A percentile compares a stretch with the other conserved stretches of the same genome.
Conservation (phyloP, 2,797 vertebrate genomes). For the Emydoidea blandingii region DNA sequence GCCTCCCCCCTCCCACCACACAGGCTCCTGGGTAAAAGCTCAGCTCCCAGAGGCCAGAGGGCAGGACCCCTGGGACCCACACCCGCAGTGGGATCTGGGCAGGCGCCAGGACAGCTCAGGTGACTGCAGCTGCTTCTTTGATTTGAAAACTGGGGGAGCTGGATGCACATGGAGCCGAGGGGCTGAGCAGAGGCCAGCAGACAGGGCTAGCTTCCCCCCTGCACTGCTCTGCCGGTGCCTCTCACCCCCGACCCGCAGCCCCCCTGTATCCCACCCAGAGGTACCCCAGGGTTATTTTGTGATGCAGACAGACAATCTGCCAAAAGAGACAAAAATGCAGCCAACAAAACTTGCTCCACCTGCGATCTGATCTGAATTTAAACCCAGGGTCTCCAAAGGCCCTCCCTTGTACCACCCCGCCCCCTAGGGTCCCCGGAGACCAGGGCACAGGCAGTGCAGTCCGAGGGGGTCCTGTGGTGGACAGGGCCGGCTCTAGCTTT, state of each 20-base stretch:
- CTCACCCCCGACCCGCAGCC: background rate
- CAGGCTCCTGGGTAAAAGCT: background rate
- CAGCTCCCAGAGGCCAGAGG: background rate
- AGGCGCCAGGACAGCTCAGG: background rate
- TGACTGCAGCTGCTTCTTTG: background rate
- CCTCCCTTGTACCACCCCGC: background rate
- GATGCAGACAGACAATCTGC: background rate
- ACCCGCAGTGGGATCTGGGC: background rate
- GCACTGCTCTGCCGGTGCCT: background rate
- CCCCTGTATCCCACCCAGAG: background rate
- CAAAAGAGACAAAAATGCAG: background rate
- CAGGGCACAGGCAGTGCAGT: background rate
- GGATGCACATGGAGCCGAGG: background rate
- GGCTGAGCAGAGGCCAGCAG: background rate
- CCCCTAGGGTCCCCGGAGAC: background rate
- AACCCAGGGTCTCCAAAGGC: background rate
- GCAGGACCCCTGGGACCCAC: background rate
- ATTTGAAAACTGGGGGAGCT: background rate
- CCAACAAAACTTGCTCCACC: background rate
- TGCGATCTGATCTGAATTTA: background rate
- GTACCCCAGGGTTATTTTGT: background rate
- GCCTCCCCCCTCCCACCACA: background rate
- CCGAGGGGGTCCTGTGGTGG: background rate
- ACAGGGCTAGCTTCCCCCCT: background rate
- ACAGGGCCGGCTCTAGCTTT: too few relatives aligned